phyloP scores from a whole-genome alignment of 1,140 invertebrate genomes.

The Ephestia elutella region DNA sequence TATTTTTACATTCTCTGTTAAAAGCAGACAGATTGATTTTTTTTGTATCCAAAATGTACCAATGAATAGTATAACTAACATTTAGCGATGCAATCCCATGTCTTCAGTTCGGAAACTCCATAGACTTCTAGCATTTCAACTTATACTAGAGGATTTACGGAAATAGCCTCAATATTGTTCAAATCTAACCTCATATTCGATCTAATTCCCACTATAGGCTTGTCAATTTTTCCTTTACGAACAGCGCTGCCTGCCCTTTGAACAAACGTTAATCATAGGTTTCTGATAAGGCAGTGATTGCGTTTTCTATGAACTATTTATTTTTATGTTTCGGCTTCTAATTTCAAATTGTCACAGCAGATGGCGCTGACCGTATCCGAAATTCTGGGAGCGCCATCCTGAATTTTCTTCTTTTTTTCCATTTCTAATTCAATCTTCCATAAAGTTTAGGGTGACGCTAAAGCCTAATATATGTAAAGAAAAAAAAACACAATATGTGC shows the following conservation, averaged over 20 bases:
- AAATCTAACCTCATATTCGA: slow-evolving; percentile 15
- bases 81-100: too few species aligned
- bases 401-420: slow-evolving; percentile 33
- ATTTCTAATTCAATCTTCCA: neutral
- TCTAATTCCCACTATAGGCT: slow-evolving; percentile 15
- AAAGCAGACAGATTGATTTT: too few species aligned
- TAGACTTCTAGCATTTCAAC: neutral
- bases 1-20: too few species aligned
- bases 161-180: neutral
- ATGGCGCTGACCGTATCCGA: slow-evolving; percentile 56
- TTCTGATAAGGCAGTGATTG: slow-evolving; percentile 61
- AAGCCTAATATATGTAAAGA: slow-evolving; percentile 7
- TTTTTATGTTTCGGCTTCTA: neutral
- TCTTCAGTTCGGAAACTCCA: neutral
- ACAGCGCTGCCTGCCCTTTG: slow-evolving; percentile 16
- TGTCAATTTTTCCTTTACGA: slow-evolving; percentile 11
- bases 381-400: slow-evolving; percentile 56
- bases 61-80: too few species aligned
- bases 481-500: slow-evolving; percentile 20
- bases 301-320: slow-evolving; percentile 15
- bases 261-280: slow-evolving; percentile 6
- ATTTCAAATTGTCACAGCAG: slow-evolving; percentile 27
- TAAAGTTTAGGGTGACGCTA: slow-evolving; percentile 57
- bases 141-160: neutral
- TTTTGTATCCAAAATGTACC: too few species aligned